Conservation (phyloP, 37 sponge, comb jelly and placozoan genomes). For the Crambe crambe region DNA sequence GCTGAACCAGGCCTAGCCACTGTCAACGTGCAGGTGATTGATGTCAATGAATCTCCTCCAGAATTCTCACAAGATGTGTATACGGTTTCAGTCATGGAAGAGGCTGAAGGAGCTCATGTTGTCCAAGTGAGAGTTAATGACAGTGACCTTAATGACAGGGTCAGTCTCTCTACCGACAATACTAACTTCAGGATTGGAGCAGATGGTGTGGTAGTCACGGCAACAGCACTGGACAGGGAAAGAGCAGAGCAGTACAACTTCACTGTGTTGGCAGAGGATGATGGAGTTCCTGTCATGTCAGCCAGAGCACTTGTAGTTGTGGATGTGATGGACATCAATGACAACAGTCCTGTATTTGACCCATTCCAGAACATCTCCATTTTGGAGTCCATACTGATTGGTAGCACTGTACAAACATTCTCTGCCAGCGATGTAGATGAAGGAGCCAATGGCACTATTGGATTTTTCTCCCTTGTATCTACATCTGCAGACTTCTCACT, state of each 20-base stretch:
- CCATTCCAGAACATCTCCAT: constrained; percentile 8
- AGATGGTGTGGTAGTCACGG: constrained; percentile 18
- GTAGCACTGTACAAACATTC: constrained; percentile 9
- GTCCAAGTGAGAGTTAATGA: constrained; percentile 45
- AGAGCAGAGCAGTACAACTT: constrained; percentile 8
- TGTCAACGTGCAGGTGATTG: constrained; percentile 32
- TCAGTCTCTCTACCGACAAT: constrained; percentile 12
- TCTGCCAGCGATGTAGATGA: constrained; percentile 56
- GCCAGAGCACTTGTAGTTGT: constrained; percentile 42
- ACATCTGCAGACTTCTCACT: neutral
- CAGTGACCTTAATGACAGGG: constrained; percentile 47
- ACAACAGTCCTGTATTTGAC: constrained; percentile 61
- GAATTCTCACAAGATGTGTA: constrained; percentile 30
- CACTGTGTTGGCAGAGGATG: constrained; percentile 56
- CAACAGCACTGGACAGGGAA: constrained; percentile 49
- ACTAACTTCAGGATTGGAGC: neutral
- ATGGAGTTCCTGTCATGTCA: constrained; percentile 11
- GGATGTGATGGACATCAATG: constrained; percentile 65
- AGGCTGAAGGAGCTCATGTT: constrained; percentile 21
- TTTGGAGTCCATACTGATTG: constrained; percentile 28
- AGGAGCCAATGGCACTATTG: constrained; percentile 48
- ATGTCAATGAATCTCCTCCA: constrained; percentile 72
- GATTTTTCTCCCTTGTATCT: neutral
- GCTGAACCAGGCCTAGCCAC: constrained; percentile 3
- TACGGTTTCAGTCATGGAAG: constrained; percentile 38